Evolutionary conservation across 2,888 invertebrate genomes (phyloP), one percentile per base, ranked within the genome.

Genomic region (Arge pagana): DNA sequence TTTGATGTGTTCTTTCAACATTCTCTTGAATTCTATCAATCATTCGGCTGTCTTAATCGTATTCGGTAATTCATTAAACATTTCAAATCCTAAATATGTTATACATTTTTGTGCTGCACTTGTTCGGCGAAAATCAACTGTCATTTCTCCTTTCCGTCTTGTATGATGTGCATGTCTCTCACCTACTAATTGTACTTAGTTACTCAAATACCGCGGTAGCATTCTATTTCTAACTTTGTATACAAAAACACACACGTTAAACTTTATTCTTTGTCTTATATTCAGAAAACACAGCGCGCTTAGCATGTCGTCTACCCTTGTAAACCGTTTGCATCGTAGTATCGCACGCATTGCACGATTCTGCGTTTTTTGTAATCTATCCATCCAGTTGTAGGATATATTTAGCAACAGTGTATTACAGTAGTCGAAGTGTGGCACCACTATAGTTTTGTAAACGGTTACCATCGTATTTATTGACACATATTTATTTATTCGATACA

Each of bases 321-420:
- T 45, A 24, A 50, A 50, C 28, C 37, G 11, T 7, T 39, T 21
- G 2, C 45, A 45, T 3, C 43, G 30, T n/a, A 55, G 23, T 37
- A 55, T 55, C 3, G 35, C 30, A n/a, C 48, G 33, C 43, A 55
- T 52, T 4, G 49, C 52, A 7, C 49, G 30, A 37, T 55, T 52
- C 23, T 55, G 55, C 1, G 52, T 42, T 31, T 28, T 39, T 33
- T 49, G 54, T 4, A 54, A 16, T 26, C 31, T 50, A 7, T 11
- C 21, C 41, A 26, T 30, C 40, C 41, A 21, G 18, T 35, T 30
- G 33, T 43, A 21, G 11, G 11, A 42, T 11, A 28, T 36, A 15
- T 24, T 51, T 43, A 50, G 5, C 36, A 43, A 18, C 15, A 35
- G 8, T 26, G 40, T 35, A 7, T 51, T 51, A 43, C 31, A 51